Base-by-base conservation (phyloP, 2,113 vertebrate species). In the Thunnus maccoyii region DNA sequence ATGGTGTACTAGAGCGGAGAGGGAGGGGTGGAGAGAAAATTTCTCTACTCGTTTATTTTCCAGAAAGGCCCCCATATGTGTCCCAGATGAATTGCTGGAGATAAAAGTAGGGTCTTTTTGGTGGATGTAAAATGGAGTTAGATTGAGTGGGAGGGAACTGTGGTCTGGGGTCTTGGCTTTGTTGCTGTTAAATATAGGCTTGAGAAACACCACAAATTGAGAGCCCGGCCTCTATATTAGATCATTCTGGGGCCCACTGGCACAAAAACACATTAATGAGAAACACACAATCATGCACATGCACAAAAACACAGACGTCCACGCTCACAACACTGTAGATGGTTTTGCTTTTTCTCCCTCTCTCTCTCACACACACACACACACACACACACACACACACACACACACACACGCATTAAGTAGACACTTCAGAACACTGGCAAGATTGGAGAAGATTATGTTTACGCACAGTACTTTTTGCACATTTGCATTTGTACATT, bases 171-270 rank as follows among this genome's bases (percentile, higher is more conserved):
- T 85, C 91, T 86, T 77, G 75, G 86, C 84, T 92, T 88, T 92
- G 92, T 92, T 88, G 82, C 84, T 76, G 84, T 88, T 93, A 94
- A 94, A 90, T 94, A 93, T 89, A 90, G 89, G 80, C 78, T 89
- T 75, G 86, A 90, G 88, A 90, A 92, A 92, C 80, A 81, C 93
- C 92, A 80, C 93, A 92, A 83, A 89, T 76, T 80, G 68, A 89
- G 78, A 77, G 72, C 76, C 84, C 78, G 51, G 84, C 89, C 79
- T 88, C 78, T 85, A 48, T 76, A 88, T 90, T 89, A 85, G 83
- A 90, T 92, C 86, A 86, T 75, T 86, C 66, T 72, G 69, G 46
- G 83, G 67, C 72, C 73, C 30, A 36, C 76, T 85, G 79, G 83
- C 83, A 87, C 79, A 80, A 66, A 84, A 78, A 76, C 48, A 76